These are phyloP conservation scores for Pantala flavescens DNA, from an alignment of 1,140 invertebrate species.

Conservation along the genomic window DNA sequence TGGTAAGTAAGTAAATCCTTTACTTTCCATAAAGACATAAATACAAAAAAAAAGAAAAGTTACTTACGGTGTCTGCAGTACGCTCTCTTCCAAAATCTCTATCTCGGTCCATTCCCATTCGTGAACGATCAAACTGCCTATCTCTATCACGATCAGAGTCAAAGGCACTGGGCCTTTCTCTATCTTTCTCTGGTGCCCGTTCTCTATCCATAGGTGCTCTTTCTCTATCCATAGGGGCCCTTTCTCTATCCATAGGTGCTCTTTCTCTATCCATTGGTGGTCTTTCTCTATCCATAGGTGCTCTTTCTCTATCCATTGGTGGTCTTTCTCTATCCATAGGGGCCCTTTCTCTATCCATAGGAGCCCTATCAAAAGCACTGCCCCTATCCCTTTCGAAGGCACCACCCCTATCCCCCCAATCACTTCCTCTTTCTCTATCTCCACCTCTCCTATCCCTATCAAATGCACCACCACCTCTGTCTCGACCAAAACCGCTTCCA, in stretches of 20 bases:
- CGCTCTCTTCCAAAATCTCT: not conserved
- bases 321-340: not conserved
- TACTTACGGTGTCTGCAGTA: not conserved
- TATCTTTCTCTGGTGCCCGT: not conserved
- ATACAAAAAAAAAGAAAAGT: not conserved
- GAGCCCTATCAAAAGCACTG: not conserved
- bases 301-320: not conserved
- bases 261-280: not conserved
- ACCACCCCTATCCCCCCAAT: not conserved
- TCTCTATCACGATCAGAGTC: not conserved
- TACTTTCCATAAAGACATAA: too few species aligned
- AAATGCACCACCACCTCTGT: not conserved
- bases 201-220: not conserved
- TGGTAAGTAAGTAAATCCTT: too few species aligned
- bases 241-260: not conserved
- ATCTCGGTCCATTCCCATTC: not conserved
- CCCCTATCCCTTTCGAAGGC: not conserved
- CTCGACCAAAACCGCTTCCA: not conserved
- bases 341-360: not conserved
- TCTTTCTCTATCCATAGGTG: not conserved
- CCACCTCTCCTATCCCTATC: not conserved
- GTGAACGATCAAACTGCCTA: not conserved
- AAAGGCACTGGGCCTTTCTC: not conserved
- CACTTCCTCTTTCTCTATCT: not conserved
- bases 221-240: not conserved